These are phyloP conservation scores for Dicyrtomina minuta DNA, from an alignment of 2,888 invertebrate species.

Conservation along the genomic window DNA sequence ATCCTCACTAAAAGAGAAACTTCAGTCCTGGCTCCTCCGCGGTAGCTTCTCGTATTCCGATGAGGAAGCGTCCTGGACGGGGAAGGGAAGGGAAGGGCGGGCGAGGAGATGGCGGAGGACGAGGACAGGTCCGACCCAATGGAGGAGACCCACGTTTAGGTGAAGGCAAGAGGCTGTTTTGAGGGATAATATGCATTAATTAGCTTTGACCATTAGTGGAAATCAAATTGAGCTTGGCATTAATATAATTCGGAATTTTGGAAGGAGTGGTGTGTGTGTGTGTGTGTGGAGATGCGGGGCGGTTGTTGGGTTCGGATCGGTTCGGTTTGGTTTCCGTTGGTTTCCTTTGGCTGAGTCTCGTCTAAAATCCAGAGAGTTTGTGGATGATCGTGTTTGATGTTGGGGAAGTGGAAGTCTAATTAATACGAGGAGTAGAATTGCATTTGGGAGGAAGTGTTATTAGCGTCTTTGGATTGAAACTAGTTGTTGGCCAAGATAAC, in stretches of 20 bases:
- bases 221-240: constrained; percentile 42
- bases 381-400: too few relatives aligned
- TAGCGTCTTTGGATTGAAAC: constrained; percentile 34
- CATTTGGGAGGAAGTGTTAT: constrained; percentile 34
- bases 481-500: neutral
- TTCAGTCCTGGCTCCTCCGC: too few relatives aligned
- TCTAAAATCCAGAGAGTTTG: too few relatives aligned
- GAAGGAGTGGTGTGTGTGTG: too few relatives aligned
- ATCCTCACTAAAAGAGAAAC: neutral
- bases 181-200: constrained; percentile 38
- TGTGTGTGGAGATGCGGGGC: too few relatives aligned
- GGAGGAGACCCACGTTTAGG: neutral
- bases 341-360: too few relatives aligned
- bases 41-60: too few relatives aligned
- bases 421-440: constrained; percentile 39
- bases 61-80: neutral
- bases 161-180: constrained; percentile 1
- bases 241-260: constrained; percentile 28
- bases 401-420: constrained; percentile 40
- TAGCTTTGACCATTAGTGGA: constrained; percentile 43
- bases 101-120: neutral
- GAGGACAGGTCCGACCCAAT: neutral
- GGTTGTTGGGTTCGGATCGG: neutral
- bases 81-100: neutral
- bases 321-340: too few relatives aligned